Conservation (phyloP, 1,140 invertebrate species). For the Drosophila pandora region DNA sequence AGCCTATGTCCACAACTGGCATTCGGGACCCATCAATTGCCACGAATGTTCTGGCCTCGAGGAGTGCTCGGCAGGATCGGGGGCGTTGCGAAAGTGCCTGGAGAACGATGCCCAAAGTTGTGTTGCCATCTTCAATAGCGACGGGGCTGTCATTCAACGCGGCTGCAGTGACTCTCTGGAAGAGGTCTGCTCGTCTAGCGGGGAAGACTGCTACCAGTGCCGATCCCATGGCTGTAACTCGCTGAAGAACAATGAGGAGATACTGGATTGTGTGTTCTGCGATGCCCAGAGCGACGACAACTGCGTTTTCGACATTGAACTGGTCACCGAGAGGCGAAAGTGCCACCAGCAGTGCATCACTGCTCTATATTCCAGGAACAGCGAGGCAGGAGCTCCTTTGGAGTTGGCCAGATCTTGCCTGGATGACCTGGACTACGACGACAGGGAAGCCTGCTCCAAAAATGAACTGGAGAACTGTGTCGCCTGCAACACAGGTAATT, state of each 20-base stretch:
- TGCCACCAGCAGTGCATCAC: constrained; percentile 73
- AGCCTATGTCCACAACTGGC: constrained; percentile 63
- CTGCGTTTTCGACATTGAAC: constrained; percentile 56
- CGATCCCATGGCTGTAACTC: constrained; percentile 71
- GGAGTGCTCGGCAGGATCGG: constrained; percentile 45
- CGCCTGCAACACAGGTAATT: constrained; percentile 42
- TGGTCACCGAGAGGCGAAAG: constrained; percentile 37
- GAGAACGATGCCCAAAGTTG: constrained; percentile 64
- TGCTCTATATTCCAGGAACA: constrained; percentile 62
- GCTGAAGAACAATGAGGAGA: constrained; percentile 27
- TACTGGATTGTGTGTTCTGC: constrained; percentile 63
- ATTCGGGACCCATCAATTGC: constrained; percentile 70
- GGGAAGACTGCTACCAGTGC: constrained; percentile 62
- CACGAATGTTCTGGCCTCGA: constrained; percentile 47
- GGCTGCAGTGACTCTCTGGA: constrained; percentile 69
- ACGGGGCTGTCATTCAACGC: constrained; percentile 52
- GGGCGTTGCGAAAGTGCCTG: constrained; percentile 54
- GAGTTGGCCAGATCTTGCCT: constrained; percentile 68
- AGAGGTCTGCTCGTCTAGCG: constrained; percentile 15
- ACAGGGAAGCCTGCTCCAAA: constrained; percentile 50
- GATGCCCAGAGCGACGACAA: constrained; percentile 60
- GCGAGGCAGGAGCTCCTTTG: constrained; percentile 44
- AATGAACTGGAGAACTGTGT: constrained; percentile 51
- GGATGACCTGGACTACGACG: constrained; percentile 68
- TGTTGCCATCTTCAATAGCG: constrained; percentile 51